Evolutionary conservation across 2,113 vertebrate genomes (phyloP), one percentile per base, ranked within the genome.

Genomic region (Hippocampus guttulatus): DNA sequence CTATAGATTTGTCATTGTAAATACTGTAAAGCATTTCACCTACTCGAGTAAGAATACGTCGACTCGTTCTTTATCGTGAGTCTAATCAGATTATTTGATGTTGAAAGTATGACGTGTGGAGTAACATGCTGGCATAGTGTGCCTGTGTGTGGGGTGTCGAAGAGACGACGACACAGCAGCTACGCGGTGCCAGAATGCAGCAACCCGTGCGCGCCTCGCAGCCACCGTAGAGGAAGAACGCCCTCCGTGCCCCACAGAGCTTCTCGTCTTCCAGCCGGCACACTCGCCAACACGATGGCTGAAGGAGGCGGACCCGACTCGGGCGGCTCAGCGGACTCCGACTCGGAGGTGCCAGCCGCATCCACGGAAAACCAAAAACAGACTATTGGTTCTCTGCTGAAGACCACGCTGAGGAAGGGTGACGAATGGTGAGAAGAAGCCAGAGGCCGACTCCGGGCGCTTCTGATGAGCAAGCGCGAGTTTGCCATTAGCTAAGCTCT

Each of bases 271-370:
- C 14, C 43, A 45, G 81, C 87, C 85, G 87, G 85, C 81, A 86
- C 82, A 92, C 70, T 91, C 82, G 67, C 85, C 27, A 90, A 83
- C 88, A 90, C 88, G 91, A 93, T 93, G 92, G 92, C 92, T 83
- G 92, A 93, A 86, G 92, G 92, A 92, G 92, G 92, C 88, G 92
- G 92, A 92, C 90, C 92, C 86, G 92, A 93, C 75, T 86, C 92
- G 90, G 91, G 91, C 47, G 90, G 88, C 85, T 89, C 91, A 78
- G 88, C 91, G 33, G 92, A 93, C 82, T 89, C 91, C 25, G 91
- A 92, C 79, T 86, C 88, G 77, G 92, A 93, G 84, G 87, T 82
- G 78, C 87, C 89, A 51, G 81, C 88, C 58, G 88, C 92, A 74
- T 88, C 91, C 71, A 89, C 89, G 8, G 92, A 94, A 33, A 91